Evolutionary conservation across 1,140 invertebrate species (phyloP), one percentile per base, ranked within the genome.

Genomic region (Orius laevigatus): DNA sequence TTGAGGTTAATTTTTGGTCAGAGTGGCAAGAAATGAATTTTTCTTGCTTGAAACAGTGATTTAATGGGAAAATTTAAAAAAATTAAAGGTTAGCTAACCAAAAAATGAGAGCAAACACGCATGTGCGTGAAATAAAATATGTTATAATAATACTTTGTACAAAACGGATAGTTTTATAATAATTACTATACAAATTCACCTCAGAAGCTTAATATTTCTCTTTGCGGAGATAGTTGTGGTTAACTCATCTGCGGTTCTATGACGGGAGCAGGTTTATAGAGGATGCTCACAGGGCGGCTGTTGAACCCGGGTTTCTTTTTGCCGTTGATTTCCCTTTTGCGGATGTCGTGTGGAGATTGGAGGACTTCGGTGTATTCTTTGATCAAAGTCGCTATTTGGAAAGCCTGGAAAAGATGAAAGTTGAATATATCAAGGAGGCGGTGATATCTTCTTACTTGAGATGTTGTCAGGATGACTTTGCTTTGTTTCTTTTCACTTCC

Each of bases 311-410:
- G 43, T 59, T 60, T 46, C 31, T 49, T 55, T 36, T 60, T 59
- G 1, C 50, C 49, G 15, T 50, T 50, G 9, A 49, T 52, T 38
- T 56, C 57, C 11, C 56, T 41, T 35, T 52, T 56, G 20, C 56
- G 48, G 9, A 57, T 52, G 10, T 53, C 52, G 25, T 57, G 52
- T 1, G 57, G 56, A 11, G 53, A 49, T 50, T 80, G 74, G 10
- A 84, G 68, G 12, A 84, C 82, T 63, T 85, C 82, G 56, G 81
- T 83, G 62, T 95, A 94, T 63, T 94, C 89, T 58, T 84, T 80
- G 51, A 95, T 91, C 45, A 94, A 71, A 51, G 89, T 90, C 35
- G 86, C 84, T 60, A 95, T 92, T 67, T 93, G 89, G 66, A 87
- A 87, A 50, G 88, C 88, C 83, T 90, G 66, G 5, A 69, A 66